Percentiles rank a stretch among this genome's conserved stretches.
Evolutionary conservation across 2,888 invertebrate species (phyloP).

Genomic region (Caenorhabditis sp.): DNA sequence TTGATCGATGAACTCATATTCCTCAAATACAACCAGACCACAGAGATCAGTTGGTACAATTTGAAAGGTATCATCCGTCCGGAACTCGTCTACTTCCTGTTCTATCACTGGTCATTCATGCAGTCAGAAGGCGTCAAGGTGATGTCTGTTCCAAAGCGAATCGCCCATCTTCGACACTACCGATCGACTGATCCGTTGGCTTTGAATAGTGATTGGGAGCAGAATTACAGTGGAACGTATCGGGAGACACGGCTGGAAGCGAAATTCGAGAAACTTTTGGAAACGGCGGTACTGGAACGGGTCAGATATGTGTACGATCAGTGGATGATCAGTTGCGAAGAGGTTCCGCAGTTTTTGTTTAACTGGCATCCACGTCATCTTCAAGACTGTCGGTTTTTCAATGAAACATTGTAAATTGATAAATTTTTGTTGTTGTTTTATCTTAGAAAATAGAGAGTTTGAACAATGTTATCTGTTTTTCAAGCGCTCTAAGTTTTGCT

Average conservation of each 20-base stretch:
- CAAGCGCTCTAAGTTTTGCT: too few species aligned
- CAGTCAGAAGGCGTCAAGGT: conserved; percentile 18
- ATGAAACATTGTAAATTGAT: too few species aligned
- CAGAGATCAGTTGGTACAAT: conserved; percentile 43
- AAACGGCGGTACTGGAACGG: conserved; percentile 14
- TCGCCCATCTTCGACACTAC: conserved; percentile 35
- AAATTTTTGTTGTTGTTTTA: too few species aligned
- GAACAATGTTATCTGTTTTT: too few species aligned
- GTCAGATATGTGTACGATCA: conserved; percentile 33
- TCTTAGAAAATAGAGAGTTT: too few species aligned
- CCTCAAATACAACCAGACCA: conserved; percentile 36
- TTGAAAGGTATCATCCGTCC: conserved; percentile 36
- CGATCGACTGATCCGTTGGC: conserved; percentile 12
- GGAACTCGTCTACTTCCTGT: conserved; percentile 24
- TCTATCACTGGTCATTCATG: conserved; percentile 28
- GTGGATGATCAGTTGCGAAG: conserved; percentile 41
- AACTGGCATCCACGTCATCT: too few species aligned
- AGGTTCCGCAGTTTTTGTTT: background rate
- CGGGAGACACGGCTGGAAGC: conserved; percentile 1
- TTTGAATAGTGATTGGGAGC: conserved; percentile 24
- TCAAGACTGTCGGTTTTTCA: too few species aligned
- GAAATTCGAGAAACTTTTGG: conserved; percentile 16
- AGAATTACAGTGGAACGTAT: conserved; percentile 11
- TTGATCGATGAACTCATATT: conserved; percentile 12
- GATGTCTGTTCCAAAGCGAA: conserved; percentile 32